Base-by-base conservation (phyloP, 2,888 invertebrate species). In the Parthenolecanium corni region DNA sequence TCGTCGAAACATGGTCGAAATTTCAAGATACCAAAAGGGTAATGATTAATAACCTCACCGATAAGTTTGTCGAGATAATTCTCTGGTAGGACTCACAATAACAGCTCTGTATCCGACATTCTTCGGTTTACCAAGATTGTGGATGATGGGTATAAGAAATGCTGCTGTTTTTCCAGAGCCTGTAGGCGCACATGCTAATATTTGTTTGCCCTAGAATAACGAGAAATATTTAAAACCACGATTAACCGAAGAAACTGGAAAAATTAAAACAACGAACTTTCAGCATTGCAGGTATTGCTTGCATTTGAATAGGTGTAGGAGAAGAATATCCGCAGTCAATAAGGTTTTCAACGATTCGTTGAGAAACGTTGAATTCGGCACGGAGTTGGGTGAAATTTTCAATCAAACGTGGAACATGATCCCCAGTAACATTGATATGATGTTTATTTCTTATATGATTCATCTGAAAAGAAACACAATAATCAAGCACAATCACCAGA, bases 101-200 rank as follows among this genome's bases (percentile, higher is more conserved):
- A 97, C 76, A 9, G 93, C 92, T 66, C 95, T 77, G 58, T 90
- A 85, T 0, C 94, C 94, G 21, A 80, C 78, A 54, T 82, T 83
- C 68, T 78, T 76, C 0, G 86, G 88, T 44, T 79, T 77, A 16
- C 80, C 80, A 44, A 96, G 77, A 0, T 81, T 76, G 70, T 91
- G 84, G 36, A 97, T 79, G 11, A 97, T 78, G 0, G 97, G 97
- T 3, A 95, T 73, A 0, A 96, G 77, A 75, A 96, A 97, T 0
- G 96, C 93, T 1, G 91, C 86, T 0, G 97, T 98, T 76, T 97
- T 97, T 9, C 97, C 97, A 0, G 94, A 95, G 1, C 97, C 97
- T 0, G 97, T 98, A 0, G 96, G 96, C 0, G 97, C 97, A 73
- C 92, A 93, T 0, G 92, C 94, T 70, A 97, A 79, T 36, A 96